Base-by-base conservation (phyloP, 1,140 invertebrate species). In the Rhyacophila brunnea region DNA sequence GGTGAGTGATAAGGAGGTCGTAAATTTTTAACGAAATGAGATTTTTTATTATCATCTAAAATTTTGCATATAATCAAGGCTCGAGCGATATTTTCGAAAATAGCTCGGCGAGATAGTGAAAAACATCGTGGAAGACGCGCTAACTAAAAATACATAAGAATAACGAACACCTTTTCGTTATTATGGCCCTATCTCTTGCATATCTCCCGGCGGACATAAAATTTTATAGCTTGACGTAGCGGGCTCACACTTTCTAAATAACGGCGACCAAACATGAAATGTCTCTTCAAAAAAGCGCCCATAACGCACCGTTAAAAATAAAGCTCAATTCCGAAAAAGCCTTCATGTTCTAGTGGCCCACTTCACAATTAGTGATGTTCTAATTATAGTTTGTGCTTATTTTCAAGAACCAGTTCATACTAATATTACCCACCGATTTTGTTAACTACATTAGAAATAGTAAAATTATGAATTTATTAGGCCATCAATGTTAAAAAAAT, bases 201-300 rank as follows among this genome's bases (percentile, higher is more conserved):
- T 32, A 60, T 55, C 58, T 54, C 20, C 40, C 36, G 36, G 51
- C 36, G 36, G 45, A 55, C 35, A 36, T 48, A 55, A 55, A 50
- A 60, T 48, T 36, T 46, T 47, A 55, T 44, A 17, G 43, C 23
- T 38, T 14, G 18, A 43, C 55, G 14, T 28, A 50, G 55, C 55
- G 18, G 45, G 40, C 52, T 53, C 46, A 48, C 49, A 53, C 40
- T 53, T 58, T 36, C 46, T 23, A 47, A 58, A 50, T 63, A 63
- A 63, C 47, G 51, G 51, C 51, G 55, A 49, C 51, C 51, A 54
- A 58, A 63, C 61, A 63, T 63, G 61, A 53, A 63, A 63, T 55
- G 61, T 63, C 61, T 58, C 50, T 42, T 53, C 44, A 44, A 32
- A 38, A 44, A 13, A 17, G 38, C 15, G 38, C 23, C 40, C 38